These are phyloP conservation scores for Epizoanthus scotinus DNA, from an alignment of 92 coral and sea anemone species.

Conservation along the genomic window DNA sequence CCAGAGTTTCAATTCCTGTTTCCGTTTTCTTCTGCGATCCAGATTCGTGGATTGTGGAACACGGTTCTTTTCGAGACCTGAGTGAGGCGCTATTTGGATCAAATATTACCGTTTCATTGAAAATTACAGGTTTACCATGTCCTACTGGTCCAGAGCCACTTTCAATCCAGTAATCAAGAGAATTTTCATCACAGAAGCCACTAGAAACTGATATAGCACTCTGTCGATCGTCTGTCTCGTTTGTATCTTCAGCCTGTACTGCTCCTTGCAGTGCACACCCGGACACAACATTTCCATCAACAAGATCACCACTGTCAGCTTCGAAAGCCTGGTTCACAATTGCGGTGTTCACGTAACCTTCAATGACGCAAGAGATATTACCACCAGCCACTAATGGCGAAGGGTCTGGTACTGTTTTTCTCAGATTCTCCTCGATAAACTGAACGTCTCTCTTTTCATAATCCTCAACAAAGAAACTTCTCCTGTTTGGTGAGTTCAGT, in stretches of 20 bases:
- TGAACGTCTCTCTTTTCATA: conserved; percentile 16
- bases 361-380: background rate
- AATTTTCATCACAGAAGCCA: conserved; percentile 18
- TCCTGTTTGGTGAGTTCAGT: conserved; percentile 1
- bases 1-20: background rate
- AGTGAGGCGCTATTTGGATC: conserved; percentile 17
- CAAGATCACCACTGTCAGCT: conserved; percentile 31
- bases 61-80: conserved; percentile 18
- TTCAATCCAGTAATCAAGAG: conserved; percentile 12
- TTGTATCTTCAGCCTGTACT: background rate
- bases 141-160: conserved; percentile 23
- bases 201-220: conserved; percentile 26
- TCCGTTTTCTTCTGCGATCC: background rate
- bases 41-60: background rate
- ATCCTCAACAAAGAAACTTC: conserved; percentile 12
- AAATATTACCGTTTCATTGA: conserved; percentile 33
- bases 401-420: background rate
- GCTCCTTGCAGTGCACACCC: background rate
- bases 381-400: background rate
- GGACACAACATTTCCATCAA: background rate
- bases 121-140: background rate
- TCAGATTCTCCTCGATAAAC: too few species aligned
- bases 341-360: conserved; percentile 34
- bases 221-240: conserved; percentile 3
- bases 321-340: conserved; percentile 54